Conservation (phyloP, 2,888 invertebrate genomes). For the Rotaria sp. region DNA sequence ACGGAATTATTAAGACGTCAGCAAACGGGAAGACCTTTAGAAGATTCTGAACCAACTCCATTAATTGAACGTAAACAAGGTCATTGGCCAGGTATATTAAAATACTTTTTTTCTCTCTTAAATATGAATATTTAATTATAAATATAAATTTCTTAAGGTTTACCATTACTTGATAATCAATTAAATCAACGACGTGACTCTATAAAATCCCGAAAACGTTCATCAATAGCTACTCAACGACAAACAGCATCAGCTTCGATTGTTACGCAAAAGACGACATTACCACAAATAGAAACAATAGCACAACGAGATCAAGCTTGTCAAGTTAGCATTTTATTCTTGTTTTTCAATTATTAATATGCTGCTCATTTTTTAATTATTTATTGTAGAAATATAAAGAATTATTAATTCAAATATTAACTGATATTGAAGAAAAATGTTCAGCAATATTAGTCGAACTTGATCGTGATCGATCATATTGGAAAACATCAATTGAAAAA, state of each 20-base stretch:
- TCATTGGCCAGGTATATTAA: constrained; percentile 49
- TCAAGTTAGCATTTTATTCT: background rate
- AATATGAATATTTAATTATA: background rate
- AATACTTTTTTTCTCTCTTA: background rate
- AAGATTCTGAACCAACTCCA: constrained; percentile 48
- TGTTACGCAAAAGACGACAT: constrained; percentile 19
- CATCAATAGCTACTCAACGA: background rate
- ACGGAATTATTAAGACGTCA: constrained; percentile 51
- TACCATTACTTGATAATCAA: background rate
- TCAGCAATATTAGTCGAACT: background rate
- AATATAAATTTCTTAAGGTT: background rate
- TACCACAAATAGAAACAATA: background rate
- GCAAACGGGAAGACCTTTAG: constrained; percentile 48
- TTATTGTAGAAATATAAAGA: background rate
- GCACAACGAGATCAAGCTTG: background rate
- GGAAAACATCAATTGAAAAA: background rate
- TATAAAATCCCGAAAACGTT: background rate
- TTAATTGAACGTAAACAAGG: constrained; percentile 50
- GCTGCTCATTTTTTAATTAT: too few relatives aligned
- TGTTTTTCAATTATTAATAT: background rate
- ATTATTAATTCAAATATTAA: background rate
- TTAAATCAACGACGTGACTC: background rate
- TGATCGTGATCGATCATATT: background rate
- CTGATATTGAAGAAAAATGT: background rate
- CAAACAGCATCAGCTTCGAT: background rate